phyloP scores from a whole-genome alignment of 2,888 invertebrate genomes.

The Cataglyphis altisquamis region DNA sequence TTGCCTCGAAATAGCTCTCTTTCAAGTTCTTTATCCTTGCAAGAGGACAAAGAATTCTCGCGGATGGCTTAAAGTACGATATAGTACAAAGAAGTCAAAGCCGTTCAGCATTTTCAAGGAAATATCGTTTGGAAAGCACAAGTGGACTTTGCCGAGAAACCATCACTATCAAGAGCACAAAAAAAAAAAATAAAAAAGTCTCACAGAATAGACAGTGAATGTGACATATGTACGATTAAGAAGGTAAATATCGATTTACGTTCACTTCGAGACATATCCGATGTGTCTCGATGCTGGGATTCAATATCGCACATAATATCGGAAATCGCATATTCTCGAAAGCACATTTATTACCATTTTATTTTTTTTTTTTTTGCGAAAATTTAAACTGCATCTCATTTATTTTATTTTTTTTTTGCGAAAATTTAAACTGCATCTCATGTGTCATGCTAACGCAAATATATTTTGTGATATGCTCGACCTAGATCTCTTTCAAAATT shows the following conservation, averaged over 20 bases:
- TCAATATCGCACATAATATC: not conserved
- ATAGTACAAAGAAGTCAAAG: constrained; percentile 69
- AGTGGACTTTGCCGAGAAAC: constrained; percentile 50
- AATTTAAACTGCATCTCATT: not conserved
- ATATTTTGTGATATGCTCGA: not conserved
- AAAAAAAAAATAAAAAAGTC: not conserved
- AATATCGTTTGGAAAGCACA: constrained; percentile 72
- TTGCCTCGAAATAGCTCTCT: constrained; percentile 58
- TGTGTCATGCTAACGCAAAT: not conserved
- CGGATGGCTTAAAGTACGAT: constrained; percentile 72
- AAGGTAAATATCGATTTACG: constrained; percentile 79
- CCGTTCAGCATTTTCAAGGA: constrained; percentile 75
- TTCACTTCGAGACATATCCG: not conserved
- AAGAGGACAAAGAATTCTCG: constrained; percentile 70
- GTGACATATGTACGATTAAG: constrained; percentile 71
- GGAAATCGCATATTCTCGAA: not conserved
- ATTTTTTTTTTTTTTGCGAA: not conserved
- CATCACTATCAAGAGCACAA: constrained; percentile 25
- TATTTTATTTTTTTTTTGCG: not conserved
- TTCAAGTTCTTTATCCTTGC: constrained; percentile 53
- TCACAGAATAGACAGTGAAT: not conserved
- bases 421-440: not conserved
- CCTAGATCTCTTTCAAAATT: not conserved
- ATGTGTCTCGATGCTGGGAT: not conserved
- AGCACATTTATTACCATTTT: not conserved